Evolutionary conservation across 2,888 invertebrate species (phyloP).

Genomic region (Steinernema hermaphroditum): DNA sequence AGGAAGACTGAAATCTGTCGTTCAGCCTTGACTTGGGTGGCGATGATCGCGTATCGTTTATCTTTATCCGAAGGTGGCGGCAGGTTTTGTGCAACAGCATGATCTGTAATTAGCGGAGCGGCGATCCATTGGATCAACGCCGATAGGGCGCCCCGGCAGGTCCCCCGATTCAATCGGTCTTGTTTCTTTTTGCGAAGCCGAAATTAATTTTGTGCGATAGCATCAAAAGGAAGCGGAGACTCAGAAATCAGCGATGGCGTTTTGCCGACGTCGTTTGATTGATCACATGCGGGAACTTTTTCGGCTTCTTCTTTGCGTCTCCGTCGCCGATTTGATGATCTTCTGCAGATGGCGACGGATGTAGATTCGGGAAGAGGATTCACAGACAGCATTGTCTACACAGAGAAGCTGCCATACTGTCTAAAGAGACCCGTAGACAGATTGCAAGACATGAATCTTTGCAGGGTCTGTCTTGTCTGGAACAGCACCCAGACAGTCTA

Average conservation of each 20-base stretch:
- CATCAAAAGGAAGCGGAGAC: slow-evolving; percentile 4
- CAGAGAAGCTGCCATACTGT: too few species aligned
- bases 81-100: background rate
- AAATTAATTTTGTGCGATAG: slow-evolving; percentile 29
- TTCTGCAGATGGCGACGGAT: too few species aligned
- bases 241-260: background rate
- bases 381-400: too few species aligned
- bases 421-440: too few species aligned
- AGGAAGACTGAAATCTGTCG: background rate
- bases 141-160: background rate
- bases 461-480: too few species aligned
- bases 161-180: background rate
- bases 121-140: background rate
- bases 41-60: too few species aligned
- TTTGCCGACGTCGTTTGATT: background rate
- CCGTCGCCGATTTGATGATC: too few species aligned
- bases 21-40: too few species aligned
- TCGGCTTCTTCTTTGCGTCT: background rate
- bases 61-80: too few species aligned
- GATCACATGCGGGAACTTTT: slow-evolving; percentile 28
- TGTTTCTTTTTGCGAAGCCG: slow-evolving; percentile 13
- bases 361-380: too few species aligned
- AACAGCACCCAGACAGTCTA: too few species aligned
- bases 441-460: too few species aligned
- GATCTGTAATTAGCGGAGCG: slow-evolving; percentile 8